These are phyloP conservation scores for Mantis religiosa DNA, from an alignment of 2,888 invertebrate genomes.

Conservation along the genomic window DNA sequence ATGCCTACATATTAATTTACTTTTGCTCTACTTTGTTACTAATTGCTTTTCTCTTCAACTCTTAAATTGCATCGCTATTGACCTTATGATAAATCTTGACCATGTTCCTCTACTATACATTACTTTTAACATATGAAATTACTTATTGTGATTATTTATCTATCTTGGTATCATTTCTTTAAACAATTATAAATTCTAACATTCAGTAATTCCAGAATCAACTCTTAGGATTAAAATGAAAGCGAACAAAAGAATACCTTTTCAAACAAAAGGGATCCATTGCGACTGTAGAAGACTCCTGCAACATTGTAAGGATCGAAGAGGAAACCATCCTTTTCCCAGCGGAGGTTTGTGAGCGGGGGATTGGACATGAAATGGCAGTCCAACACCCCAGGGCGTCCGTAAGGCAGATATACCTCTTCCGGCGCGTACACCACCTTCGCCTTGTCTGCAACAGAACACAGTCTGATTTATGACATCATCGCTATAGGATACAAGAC, in stretches of 20 bases:
- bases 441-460: constrained; percentile 71
- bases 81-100: too few relatives aligned
- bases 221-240: too few relatives aligned
- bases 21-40: too few relatives aligned
- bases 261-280: constrained; percentile 78
- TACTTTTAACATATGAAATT: too few relatives aligned
- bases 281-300: constrained; percentile 78
- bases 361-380: constrained; percentile 93
- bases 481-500: background rate
- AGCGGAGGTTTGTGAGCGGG: constrained; percentile 79
- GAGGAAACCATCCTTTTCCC: constrained; percentile 90
- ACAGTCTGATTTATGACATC: background rate
- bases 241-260: constrained; percentile 45
- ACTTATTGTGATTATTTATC: too few relatives aligned
- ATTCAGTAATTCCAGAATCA: too few relatives aligned
- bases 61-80: too few relatives aligned
- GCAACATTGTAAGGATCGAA: constrained; percentile 87
- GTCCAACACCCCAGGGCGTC: constrained; percentile 76
- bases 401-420: constrained; percentile 78
- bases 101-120: too few relatives aligned
- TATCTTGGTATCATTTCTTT: too few relatives aligned
- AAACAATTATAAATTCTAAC: too few relatives aligned
- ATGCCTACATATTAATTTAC: too few relatives aligned
- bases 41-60: too few relatives aligned
- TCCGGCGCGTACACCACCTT: constrained; percentile 84